Conservation (phyloP, 1,140 invertebrate species). For the Cardiocondyla obscurior region DNA sequence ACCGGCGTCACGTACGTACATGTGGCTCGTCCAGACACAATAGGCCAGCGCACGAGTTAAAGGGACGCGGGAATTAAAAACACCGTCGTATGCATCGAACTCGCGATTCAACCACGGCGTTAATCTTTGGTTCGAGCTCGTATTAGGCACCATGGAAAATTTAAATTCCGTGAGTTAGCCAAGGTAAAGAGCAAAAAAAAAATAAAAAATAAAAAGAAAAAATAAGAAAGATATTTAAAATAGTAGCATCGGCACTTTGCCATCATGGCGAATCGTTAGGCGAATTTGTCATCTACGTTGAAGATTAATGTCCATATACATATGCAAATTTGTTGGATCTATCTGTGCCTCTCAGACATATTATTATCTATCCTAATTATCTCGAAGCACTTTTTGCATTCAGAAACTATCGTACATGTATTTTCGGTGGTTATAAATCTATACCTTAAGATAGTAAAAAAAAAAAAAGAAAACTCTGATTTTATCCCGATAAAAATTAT, state of each 20-base stretch:
- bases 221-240: too few relatives aligned
- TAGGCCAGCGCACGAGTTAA: slow-evolving; percentile 10
- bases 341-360: background rate
- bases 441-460: background rate
- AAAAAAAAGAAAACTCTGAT: background rate
- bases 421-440: background rate
- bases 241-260: background rate
- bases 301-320: background rate
- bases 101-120: background rate
- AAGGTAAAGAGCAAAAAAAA: slow-evolving; percentile 21
- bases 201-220: background rate
- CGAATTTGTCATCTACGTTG: slow-evolving; percentile 8
- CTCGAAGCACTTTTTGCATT: background rate
- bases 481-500: background rate
- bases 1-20: slow-evolving; percentile 3
- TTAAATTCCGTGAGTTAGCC: slow-evolving; percentile 35
- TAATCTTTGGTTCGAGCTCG: slow-evolving; percentile 8
- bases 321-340: background rate
- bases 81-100: slow-evolving; percentile 11
- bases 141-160: slow-evolving; percentile 6
- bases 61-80: slow-evolving; percentile 26
- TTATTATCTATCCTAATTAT: background rate
- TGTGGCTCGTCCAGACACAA: background rate
- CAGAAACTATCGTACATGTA: background rate
- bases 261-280: background rate